These are phyloP conservation scores for Semnornis frantzii DNA, from an alignment of 2,113 vertebrate genomes.

Conservation along the genomic window DNA sequence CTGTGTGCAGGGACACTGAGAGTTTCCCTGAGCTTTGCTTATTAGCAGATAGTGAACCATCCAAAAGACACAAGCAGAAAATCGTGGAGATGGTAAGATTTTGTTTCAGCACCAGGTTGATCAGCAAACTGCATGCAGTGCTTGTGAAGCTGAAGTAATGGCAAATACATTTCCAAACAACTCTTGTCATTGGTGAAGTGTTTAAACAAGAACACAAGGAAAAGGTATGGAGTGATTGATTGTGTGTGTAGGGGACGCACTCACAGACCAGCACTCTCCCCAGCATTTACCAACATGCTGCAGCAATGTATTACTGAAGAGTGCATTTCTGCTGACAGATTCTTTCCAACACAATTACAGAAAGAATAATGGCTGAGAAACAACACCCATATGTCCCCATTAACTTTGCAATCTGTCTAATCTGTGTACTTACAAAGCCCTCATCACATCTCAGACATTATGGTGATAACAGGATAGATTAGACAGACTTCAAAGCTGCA, in stretches of 20 bases:
- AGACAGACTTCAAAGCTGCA: slow-evolving; percentile 50
- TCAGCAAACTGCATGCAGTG: not conserved
- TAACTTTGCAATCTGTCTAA: slow-evolving; percentile 66
- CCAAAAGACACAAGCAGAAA: not conserved
- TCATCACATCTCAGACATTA: slow-evolving; percentile 38
- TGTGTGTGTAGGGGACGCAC: not conserved
- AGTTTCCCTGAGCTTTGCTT: not conserved
- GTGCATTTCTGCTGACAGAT: slow-evolving; percentile 59
- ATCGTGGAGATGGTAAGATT: not conserved
- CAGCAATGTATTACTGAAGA: slow-evolving; percentile 43
- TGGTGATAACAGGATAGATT: slow-evolving; percentile 24
- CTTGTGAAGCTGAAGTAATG: not conserved
- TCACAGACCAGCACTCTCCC: not conserved
- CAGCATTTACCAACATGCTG: not conserved
- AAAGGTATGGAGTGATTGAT: not conserved
- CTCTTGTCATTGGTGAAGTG: not conserved
- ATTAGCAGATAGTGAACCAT: not conserved
- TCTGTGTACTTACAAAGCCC: slow-evolving; percentile 29
- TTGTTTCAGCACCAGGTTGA: not conserved
- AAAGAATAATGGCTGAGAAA: slow-evolving; percentile 58
- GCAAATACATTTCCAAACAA: not conserved
- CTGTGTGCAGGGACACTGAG: not conserved
- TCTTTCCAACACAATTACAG: slow-evolving; percentile 64
- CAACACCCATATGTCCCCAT: slow-evolving; percentile 58
- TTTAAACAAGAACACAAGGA: not conserved